A percentile compares a stretch with the other conserved stretches of the same genome.
Conservation (phyloP, 2,797 vertebrate species). For the Micropoecilia bifurca region DNA sequence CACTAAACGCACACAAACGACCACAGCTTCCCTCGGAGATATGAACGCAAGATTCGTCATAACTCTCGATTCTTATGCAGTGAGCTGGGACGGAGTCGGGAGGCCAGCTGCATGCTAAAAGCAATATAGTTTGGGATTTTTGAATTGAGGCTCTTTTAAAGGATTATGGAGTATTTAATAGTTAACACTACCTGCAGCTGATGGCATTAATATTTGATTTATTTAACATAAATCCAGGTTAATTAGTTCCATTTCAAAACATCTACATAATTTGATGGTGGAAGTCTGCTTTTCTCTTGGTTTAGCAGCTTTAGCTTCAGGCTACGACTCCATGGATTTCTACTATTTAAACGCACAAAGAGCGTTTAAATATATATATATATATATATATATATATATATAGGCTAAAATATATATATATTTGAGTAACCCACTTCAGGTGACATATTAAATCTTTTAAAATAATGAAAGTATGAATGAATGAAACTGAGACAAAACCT, state of each 20-base stretch:
- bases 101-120: neutral
- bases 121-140: neutral
- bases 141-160: neutral
- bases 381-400: too few relatives aligned
- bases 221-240: neutral
- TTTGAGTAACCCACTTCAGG: neutral
- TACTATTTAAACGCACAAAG: neutral
- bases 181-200: neutral
- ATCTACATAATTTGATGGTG: neutral
- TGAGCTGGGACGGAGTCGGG: constrained; percentile 6
- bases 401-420: too few relatives aligned
- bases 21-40: neutral
- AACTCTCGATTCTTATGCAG: constrained; percentile 24
- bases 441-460: neutral
- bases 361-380: too few relatives aligned
- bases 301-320: neutral
- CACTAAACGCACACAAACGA: constrained; percentile 20
- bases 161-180: neutral
- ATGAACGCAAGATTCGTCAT: constrained; percentile 13
- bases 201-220: neutral
- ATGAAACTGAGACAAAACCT: too few relatives aligned
- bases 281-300: neutral
- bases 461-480: neutral
- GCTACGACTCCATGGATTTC: neutral
- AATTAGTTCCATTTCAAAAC: neutral